A percentile compares a stretch with the other conserved stretches of the same genome.
Evolutionary conservation across 2,113 vertebrate genomes (phyloP).

Genomic region (Boulengeromyrus knoepffleri): DNA sequence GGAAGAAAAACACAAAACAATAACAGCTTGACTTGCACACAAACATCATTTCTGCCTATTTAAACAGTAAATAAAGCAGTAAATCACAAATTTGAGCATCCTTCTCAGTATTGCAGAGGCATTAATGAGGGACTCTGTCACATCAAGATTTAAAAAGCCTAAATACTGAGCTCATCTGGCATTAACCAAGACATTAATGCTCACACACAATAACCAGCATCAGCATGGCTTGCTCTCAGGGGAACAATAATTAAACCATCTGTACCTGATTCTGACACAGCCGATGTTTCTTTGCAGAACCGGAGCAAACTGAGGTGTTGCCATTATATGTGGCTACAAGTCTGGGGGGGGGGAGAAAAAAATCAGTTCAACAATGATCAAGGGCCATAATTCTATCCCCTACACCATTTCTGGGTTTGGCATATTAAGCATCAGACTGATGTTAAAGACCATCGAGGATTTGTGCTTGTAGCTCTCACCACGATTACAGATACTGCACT

Average conservation of each 20-base stretch:
- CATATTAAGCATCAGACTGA: background rate
- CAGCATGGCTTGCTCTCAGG: background rate
- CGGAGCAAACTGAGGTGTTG: constrained; percentile 65
- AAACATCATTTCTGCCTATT: background rate
- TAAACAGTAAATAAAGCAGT: background rate
- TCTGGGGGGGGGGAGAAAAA: constrained; percentile 49
- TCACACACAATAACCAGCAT: background rate
- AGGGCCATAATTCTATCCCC: background rate
- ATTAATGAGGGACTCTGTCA: background rate
- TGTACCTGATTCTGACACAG: constrained; percentile 74
- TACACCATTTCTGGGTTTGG: background rate
- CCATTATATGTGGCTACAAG: constrained; percentile 62
- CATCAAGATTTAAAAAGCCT: background rate
- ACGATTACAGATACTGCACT: constrained; percentile 25
- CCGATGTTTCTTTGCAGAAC: constrained; percentile 70
- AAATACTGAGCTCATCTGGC: background rate
- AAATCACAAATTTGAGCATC: background rate
- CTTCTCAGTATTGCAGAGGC: background rate
- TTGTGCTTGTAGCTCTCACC: constrained; percentile 3
- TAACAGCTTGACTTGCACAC: background rate
- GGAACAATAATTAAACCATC: background rate
- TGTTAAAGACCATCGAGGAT: background rate
- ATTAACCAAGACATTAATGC: background rate
- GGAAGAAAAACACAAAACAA: constrained; percentile 25
- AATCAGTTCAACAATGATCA: background rate